Evolutionary conservation across 2,888 invertebrate species (phyloP), one percentile per base, ranked within the genome.

Genomic region (Hirudinaria manillensis): DNA sequence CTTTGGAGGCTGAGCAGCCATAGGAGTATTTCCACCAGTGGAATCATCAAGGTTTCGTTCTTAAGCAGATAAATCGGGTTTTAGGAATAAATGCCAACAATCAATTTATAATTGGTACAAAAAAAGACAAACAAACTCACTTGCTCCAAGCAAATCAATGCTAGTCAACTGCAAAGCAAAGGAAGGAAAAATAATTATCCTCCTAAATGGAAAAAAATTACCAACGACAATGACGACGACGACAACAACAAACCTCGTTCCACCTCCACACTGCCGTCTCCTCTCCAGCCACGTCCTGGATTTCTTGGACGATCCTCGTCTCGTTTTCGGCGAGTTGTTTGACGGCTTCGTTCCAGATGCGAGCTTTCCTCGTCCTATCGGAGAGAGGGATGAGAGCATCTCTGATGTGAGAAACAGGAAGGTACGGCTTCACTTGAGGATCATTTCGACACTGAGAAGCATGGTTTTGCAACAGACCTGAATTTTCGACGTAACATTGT

Each of bases 221-320:
- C 1, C 61, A 61, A 29, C 13, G 21, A 6, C 24, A 61, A 24
- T n/a, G 24, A 61, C 38, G 21, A 29, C 13, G 21, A 6, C 24
- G n/a, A 24, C 10, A 10, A 61, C 38, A 21, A 32, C 34, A 27
- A 38, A 27, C 24, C 70, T 56, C 72, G 10, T 24, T 34, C 75
- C 53, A 21, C 70, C 24, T 51, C 68, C 32, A 68, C 6, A 68
- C 36, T 29, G 36, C 66, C 36, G 45, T 34, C 34, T 95, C 93
- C 84, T 96, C 96, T 0, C 97, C 97, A 76, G 92, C 90, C 32
- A 94, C 91, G 29, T 90, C 89, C 82, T 93, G 92, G 21, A 93
- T 89, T 82, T 95, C 95, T 81, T 92, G 91, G 29, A 85, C 82
- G 32, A 88, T 91, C 78, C 97, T 84, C n/a, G 88, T 88, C 79